Base-by-base conservation (phyloP, 2,113 vertebrate species). In the Callipepla squamata region DNA sequence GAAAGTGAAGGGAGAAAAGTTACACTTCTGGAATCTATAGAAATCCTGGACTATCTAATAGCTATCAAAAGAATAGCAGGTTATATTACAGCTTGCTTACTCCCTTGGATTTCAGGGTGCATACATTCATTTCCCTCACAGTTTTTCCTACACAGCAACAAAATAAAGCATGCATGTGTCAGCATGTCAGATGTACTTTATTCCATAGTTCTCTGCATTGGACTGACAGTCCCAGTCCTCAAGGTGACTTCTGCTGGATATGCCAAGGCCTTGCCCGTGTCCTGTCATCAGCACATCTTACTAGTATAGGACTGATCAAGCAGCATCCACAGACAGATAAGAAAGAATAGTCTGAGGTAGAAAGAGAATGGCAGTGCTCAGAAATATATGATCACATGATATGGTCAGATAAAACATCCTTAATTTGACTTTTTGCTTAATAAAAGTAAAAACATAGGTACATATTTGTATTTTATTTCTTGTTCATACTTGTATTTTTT, bases 81-180 rank as follows among this genome's bases (percentile, higher is more conserved):
- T 73, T 73, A 21, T 42, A 38, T 55, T 84, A 63, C 34, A 82
- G 20, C 7, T 63, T 74, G 25, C 34, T 87, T 82, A 73, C 20
- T 85, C 38, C 16, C 25, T 67, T 91, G 51, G 25, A 78, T 73
- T 91, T 89, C 51, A 59, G 67, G 79, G 72, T 47, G 95, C 51
- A 77, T 89, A 92, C 92, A 74, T 89, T 85, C 7, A 89, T 74
- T 95, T 89, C 26, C 63, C 48, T 66, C 36, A 76, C 11, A 82
- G 26, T 34, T 90, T 94, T 94, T 89, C 42, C 76, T 77, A 45
- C 51, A 26, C 13, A 76, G 76, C 55, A 58, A 58, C 32, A 40
- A 16, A 26, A 51, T 26, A 90, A 67, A 34, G 7, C 2, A 2
- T 47, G 30, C 14, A 44, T 21, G 18, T 65, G 85, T 63, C 80